Base-by-base conservation (phyloP, 2,888 invertebrate species). In the Iphiclides podalirius region DNA sequence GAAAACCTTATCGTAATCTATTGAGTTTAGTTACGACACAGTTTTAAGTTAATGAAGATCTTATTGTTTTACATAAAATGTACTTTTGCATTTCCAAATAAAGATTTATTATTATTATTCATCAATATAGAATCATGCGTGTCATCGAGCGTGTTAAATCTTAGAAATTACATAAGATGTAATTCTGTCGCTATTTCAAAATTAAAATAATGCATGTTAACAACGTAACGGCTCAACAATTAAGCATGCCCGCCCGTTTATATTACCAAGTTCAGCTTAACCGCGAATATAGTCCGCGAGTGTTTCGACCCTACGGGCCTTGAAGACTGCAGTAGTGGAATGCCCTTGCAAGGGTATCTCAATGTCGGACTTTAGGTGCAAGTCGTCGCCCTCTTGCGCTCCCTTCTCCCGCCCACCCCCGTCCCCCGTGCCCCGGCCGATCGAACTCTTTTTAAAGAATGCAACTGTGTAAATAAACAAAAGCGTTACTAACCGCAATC, bases 301-400 rank as follows among this genome's bases (percentile, higher is more conserved):
- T 58, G 54, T 61, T 58, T 61, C 62, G 63, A 66, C 64, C 63
- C 63, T 59, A 53, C 61, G 65, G 65, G 66, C 78, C 78, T 81
- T 75, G 75, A 72, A 67, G 68, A 74, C 74, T 82, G 83, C 81
- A 76, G 66, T 68, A 73, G 82, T 75, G 80, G 77, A 84, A 79
- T 78, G 82, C 79, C 85, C 85, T 76, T 78, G 74, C 74, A 76
- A 84, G 86, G 86, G 79, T 79, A 79, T 67, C 74, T 74, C 72
- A 87, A 87, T 79, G 85, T 79, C 85, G 77, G 79, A 72, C 74
- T 80, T 71, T 76, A 69, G 79, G 77, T 82, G 76, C 70, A 72
- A 79, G 80, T 79, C 82, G 76, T 64, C 72, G 75, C 85, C 81
- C 90, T 84, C 85, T 75, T 75, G 72, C 79, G 76, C 81, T 74